A percentile compares a stretch with the other conserved stretches of the same genome.
Evolutionary conservation across 1,140 invertebrate genomes (phyloP).

Genomic region (Pissodes strobi): DNA sequence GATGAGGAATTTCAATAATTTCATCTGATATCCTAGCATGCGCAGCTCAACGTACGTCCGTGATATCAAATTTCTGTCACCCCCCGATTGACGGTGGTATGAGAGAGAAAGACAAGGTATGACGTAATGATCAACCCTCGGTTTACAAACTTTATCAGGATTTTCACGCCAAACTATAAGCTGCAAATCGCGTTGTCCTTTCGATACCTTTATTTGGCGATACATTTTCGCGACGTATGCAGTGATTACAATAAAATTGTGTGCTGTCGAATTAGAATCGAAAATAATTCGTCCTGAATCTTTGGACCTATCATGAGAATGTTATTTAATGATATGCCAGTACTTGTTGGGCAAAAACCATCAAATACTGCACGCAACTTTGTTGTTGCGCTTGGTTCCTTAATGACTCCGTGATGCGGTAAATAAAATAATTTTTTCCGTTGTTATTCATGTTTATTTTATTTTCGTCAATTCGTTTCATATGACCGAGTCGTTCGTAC

Average conservation of each 20-base stretch:
- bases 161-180: not conserved
- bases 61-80: too few relatives aligned
- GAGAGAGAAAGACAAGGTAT: too few relatives aligned
- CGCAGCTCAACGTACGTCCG: too few relatives aligned
- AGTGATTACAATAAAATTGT: not conserved
- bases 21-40: too few relatives aligned
- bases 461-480: not conserved
- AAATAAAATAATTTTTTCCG: not conserved
- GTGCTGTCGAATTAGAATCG: conserved; percentile 26
- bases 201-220: not conserved
- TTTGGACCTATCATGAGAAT: conserved; percentile 41
- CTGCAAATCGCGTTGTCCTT: not conserved
- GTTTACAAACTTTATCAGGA: too few relatives aligned
- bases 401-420: conserved; percentile 54
- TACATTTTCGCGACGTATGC: not conserved
- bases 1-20: too few relatives aligned
- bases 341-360: conserved; percentile 46
- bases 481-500: not conserved
- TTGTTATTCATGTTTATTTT: not conserved
- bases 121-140: too few relatives aligned
- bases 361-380: conserved; percentile 54
- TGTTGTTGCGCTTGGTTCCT: conserved; percentile 42
- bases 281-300: too few relatives aligned
- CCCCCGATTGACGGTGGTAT: too few relatives aligned
- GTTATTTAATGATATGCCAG: conserved; percentile 43